Percentiles rank a stretch among this genome's conserved stretches.
Evolutionary conservation across 2,888 invertebrate species (phyloP).

Genomic region (Sesamia inferens): DNA sequence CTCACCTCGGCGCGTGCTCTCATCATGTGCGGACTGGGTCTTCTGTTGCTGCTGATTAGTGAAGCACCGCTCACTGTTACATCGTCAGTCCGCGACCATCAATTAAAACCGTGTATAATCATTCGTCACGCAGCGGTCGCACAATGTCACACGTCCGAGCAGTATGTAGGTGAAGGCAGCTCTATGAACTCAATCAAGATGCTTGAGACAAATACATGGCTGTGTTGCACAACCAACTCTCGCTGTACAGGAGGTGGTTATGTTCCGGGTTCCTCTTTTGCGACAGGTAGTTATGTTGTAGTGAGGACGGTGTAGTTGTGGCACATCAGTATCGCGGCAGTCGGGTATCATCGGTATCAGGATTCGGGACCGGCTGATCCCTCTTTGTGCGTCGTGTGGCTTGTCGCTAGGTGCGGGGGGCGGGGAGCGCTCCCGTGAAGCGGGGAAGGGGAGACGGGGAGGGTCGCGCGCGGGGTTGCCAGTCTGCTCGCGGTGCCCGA

Average conservation of each 20-base stretch:
- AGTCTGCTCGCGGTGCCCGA: constrained; percentile 53
- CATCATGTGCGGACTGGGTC: background rate
- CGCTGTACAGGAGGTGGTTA: constrained; percentile 34
- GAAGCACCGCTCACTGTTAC: background rate
- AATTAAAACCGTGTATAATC: constrained; percentile 17
- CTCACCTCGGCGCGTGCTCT: background rate
- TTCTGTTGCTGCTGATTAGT: constrained; percentile 22
- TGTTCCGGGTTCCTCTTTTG: background rate
- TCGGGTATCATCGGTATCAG: constrained; percentile 31
- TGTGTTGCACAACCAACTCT: constrained; percentile 1
- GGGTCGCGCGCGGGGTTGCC: constrained; percentile 5
- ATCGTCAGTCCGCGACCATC: background rate
- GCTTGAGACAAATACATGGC: constrained; percentile 11
- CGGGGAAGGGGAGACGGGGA: background rate
- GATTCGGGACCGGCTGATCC: constrained; percentile 55
- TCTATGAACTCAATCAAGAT: constrained; percentile 31
- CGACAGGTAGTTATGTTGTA: background rate
- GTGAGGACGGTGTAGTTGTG: background rate
- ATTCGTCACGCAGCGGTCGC: constrained; percentile 24
- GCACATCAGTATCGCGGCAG: background rate
- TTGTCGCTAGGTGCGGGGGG: constrained; percentile 11
- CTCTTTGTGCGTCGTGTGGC: constrained; percentile 48
- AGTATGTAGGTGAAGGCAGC: constrained; percentile 39
- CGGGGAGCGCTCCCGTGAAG: background rate
- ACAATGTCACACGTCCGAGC: constrained; percentile 29